Percentiles rank a stretch among this genome's conserved stretches.
These are phyloP conservation scores for Myrmecophaga tridactyla DNA, from an alignment of 2,113 vertebrate genomes.

Conservation along the genomic window DNA sequence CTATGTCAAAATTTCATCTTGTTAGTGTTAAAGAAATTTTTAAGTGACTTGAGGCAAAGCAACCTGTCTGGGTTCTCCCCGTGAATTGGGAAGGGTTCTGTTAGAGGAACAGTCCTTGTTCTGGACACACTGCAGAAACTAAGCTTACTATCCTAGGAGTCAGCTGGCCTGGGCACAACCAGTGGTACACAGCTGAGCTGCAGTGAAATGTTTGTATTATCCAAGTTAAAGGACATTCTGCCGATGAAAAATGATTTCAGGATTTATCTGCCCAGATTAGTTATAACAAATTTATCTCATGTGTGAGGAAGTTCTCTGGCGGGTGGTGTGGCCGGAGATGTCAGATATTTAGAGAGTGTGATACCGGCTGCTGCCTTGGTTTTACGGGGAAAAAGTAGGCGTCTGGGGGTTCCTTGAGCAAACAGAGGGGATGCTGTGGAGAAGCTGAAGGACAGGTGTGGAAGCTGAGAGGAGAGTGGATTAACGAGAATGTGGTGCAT, in stretches of 20 bases:
- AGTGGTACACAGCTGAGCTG: neutral
- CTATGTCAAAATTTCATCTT: neutral
- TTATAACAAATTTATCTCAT: neutral
- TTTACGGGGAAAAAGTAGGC: neutral
- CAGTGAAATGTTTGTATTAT: neutral
- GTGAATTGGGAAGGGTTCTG: neutral
- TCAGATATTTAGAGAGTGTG: neutral
- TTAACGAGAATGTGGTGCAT: neutral
- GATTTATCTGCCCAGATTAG: neutral
- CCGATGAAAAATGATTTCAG: neutral
- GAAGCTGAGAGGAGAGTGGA: neutral
- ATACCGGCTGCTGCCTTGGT: neutral
- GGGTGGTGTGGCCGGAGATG: neutral
- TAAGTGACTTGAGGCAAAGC: neutral
- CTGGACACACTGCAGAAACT: neutral
- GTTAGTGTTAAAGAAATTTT: constrained; percentile 26
- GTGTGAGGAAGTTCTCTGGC: neutral
- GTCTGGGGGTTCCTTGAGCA: neutral
- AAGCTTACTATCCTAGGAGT: neutral
- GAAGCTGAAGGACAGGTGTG: neutral
- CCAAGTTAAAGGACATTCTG: neutral
- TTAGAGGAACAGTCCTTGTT: neutral
- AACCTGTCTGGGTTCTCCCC: neutral
- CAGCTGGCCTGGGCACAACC: neutral
- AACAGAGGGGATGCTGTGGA: neutral